phyloP scores from a whole-genome alignment of 2,113 vertebrate genomes.

The Epinephelus lanceolatus region DNA sequence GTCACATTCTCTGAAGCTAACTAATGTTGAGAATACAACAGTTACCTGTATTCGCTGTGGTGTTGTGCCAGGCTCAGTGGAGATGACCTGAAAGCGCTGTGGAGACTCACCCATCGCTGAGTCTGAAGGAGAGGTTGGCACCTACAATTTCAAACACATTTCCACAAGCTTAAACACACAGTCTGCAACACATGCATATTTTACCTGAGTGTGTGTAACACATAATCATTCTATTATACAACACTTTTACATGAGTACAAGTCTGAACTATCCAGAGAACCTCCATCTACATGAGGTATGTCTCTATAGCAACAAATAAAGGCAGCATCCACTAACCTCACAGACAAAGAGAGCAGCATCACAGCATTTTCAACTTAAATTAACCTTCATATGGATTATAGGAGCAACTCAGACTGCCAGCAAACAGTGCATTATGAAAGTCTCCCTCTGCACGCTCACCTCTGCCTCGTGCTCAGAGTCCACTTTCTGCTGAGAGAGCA shows the following conservation, averaged over 20 bases:
- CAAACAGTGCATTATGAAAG: neutral
- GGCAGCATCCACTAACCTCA: constrained; percentile 1
- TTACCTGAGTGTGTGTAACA: neutral
- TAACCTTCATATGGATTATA: constrained; percentile 41
- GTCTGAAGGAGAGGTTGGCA: constrained; percentile 84
- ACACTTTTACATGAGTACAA: neutral
- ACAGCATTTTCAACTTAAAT: neutral
- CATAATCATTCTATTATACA: neutral
- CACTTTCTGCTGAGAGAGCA: constrained; percentile 93
- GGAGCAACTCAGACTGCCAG: neutral
- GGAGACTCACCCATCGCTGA: constrained; percentile 95
- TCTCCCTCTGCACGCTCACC: constrained; percentile 84
- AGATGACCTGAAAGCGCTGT: constrained; percentile 94
- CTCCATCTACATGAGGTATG: neutral
- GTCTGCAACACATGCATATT: neutral
- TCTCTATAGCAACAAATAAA: constrained; percentile 10
- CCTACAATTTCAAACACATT: constrained; percentile 36
- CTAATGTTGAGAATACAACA: constrained; percentile 82
- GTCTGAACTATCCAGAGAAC: neutral
- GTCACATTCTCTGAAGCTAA: constrained; percentile 50
- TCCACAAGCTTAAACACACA: constrained; percentile 14
- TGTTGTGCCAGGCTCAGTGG: constrained; percentile 90
- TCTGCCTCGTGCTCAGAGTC: constrained; percentile 91
- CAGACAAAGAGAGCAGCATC: neutral
- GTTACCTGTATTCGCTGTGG: constrained; percentile 95